Base-by-base conservation (phyloP, 2,888 invertebrate genomes). In the Caenorhabditis sulstoni region DNA sequence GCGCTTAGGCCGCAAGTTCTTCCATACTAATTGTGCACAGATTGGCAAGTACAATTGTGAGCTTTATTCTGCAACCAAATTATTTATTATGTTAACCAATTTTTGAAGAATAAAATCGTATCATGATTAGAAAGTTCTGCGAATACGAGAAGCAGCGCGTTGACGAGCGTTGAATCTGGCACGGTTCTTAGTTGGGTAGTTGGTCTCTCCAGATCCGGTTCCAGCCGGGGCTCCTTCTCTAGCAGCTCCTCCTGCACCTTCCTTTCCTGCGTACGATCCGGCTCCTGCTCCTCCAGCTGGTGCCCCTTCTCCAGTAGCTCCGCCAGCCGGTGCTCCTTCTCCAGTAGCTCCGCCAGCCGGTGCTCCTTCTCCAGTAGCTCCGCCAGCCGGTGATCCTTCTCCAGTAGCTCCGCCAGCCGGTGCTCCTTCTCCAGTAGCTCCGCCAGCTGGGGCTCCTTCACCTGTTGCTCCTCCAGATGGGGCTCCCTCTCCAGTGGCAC, bases 171-270 rank as follows among this genome's bases (percentile, higher is more conserved):
- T 62, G 50, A 75, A 75, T 61, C 79, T 74, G 18, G 67, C 68
- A 65, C 74, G 50, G 29, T 77, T 77, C 76, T 70, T 68, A 8
- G 68, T 77, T 52, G 76, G 76, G 12, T 77, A 77, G 44, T 59
- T 77, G 16, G 49, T 45, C 45, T 73, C 73, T 12, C 73, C 62
- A 22, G 64, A 47, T 37, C 66, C 66, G 2, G 53, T 16, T 12
- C 70, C 70, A 18, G 61, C 47, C 50, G 71, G 57, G 14, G 49
- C 64, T 16, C 57, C 71, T 49, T 47, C 57, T 49, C 71, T 57
- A 11, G 49, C 68, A 18, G 49, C 50, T 29, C 35, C 55, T n/a
- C 49, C 62, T 57, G 64, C 41, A 0, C 62, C 35, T 50, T 37
- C 49, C 18, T 39, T 41, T 62, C 62, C 71, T 3, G 62, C 62